Evolutionary conservation across 2,888 invertebrate species (phyloP), one percentile per base, ranked within the genome.

Genomic region (Pomacea canaliculata): DNA sequence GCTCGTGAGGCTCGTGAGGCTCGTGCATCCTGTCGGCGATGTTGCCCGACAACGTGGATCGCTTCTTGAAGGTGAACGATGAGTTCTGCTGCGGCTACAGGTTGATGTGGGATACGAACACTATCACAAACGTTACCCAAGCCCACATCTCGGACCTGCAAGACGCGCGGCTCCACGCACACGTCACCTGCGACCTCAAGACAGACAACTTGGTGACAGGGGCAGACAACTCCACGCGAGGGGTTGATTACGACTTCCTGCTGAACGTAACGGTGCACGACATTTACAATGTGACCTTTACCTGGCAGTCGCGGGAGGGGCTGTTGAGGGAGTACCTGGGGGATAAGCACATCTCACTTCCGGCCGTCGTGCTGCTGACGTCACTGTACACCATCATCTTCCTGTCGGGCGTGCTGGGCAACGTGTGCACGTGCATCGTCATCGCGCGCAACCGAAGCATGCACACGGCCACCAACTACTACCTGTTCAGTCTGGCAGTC

Each of bases 401-500:
- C 72, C 71, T 87, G 16, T 85, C 86, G 0, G 88, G 88, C n/a
- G 80, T 87, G 27, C 78, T 87, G 27, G 88, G 88, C 16, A 88
- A 88, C 76, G 79, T 87, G 19, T 85, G 84, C 73, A 88, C 88
- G 19, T 88, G 88, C 69, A 76, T 88, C 18, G 87, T 88, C 37
- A 88, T 88, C 56, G 83, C 82, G 1, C 82, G 82, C 71, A 86
- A 86, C 69, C 86, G 86, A 51, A 86, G 84, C 78, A 85, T 88
- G 86, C 87, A 87, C 78, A 88, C 88, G 5, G 85, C 86, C 16
- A 88, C 87, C 10, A 96, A 97, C 89, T 96, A 96, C 88, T 97
- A 96, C 89, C 92, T 97, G 70, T 96, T 96, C 92, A 96, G 95
- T 88, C 92, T 97, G 91, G 96, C 97, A 19, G 91, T 96, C 79